phyloP scores from a whole-genome alignment of 2,888 invertebrate genomes.

The Eupithecia exiguata region DNA sequence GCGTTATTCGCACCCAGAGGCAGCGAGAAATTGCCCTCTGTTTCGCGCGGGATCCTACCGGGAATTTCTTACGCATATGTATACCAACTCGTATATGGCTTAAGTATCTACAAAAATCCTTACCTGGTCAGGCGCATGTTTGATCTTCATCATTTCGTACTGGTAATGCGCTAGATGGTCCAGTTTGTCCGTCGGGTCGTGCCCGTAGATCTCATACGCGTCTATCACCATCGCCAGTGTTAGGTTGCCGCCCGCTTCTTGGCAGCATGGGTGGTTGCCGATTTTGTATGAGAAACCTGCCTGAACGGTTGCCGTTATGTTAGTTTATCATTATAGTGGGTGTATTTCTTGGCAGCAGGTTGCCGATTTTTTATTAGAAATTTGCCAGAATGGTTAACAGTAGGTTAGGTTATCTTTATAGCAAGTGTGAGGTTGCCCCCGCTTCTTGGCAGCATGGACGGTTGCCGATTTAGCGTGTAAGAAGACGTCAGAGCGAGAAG shows the following conservation, averaged over 20 bases:
- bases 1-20: no score
- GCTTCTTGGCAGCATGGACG: conserved; percentile 59
- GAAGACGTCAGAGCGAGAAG: no score
- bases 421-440: conserved; percentile 28
- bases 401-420: no score
- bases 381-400: no score
- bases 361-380: conserved; percentile 66
- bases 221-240: conserved; percentile 80
- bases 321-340: neutral
- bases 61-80: neutral
- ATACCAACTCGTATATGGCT: no score
- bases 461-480: conserved; percentile 55
- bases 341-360: conserved; percentile 59
- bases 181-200: conserved; percentile 78
- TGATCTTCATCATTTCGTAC: conserved; percentile 75
- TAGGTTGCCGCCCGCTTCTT: conserved; percentile 67
- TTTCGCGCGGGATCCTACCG: neutral
- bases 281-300: conserved; percentile 61
- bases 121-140: conserved; percentile 78
- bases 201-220: conserved; percentile 79
- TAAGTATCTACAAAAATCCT: neutral
- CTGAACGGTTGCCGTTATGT: neutral
- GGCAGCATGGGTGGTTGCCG: conserved; percentile 76
- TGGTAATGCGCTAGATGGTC: conserved; percentile 77
- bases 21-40: neutral